phyloP scores from a whole-genome alignment of 2,888 invertebrate species.

The Coenonympha glycerion region DNA sequence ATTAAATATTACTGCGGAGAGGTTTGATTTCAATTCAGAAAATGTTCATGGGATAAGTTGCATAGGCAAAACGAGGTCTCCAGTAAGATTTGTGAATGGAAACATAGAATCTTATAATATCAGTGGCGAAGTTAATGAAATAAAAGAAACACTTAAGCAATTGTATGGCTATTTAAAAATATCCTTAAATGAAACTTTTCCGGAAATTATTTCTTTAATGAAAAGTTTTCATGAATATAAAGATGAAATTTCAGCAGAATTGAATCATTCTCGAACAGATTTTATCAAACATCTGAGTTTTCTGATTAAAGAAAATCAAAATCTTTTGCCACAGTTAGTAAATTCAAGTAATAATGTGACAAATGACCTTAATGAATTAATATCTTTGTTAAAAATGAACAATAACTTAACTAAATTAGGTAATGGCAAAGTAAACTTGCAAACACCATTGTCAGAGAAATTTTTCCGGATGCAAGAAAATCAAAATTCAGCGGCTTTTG shows the following conservation, averaged over 20 bases:
- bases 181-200: constrained; percentile 3
- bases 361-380: constrained; percentile 7
- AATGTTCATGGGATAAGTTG: constrained; percentile 26
- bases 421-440: constrained; percentile 8
- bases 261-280: background rate
- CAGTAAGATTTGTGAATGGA: background rate
- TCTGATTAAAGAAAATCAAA: constrained; percentile 1
- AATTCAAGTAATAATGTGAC: constrained; percentile 5
- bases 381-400: constrained; percentile 10
- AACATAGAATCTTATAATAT: constrained; percentile 1
- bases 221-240: background rate
- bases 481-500: background rate
- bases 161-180: constrained; percentile 8
- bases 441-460: background rate
- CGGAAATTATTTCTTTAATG: background rate
- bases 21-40: constrained; percentile 19
- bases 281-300: background rate
- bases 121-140: constrained; percentile 3
- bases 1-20: constrained; percentile 18
- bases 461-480: background rate
- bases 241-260: background rate
- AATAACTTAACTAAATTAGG: constrained; percentile 11
- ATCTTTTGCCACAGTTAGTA: background rate
- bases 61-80: constrained; percentile 3
- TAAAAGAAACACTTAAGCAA: constrained; percentile 1